Conservation (phyloP, 1,140 invertebrate species). For the Cyrtorhinus lividipennis region DNA sequence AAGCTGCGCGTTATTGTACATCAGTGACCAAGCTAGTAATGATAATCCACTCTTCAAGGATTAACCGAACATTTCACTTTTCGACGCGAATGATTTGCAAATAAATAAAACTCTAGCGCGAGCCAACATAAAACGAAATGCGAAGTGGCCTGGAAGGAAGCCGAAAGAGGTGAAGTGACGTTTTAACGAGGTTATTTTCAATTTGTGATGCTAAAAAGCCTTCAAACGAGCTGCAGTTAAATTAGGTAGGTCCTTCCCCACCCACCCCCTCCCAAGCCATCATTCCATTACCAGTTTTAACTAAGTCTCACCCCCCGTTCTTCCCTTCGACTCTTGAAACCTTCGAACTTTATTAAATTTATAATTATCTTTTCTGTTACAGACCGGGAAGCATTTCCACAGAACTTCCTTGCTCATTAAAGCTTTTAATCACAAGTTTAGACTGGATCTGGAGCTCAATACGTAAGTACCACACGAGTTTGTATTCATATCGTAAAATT, state of each 20-base stretch:
- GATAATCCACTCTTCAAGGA: too few species aligned
- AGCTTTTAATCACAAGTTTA: conserved; percentile 91
- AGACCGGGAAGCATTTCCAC: conserved; percentile 83
- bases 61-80: too few species aligned
- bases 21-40: too few species aligned
- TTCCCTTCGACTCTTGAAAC: too few species aligned
- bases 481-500: too few species aligned
- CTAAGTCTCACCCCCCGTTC: conserved; percentile 16
- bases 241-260: background rate
- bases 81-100: too few species aligned
- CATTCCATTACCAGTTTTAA: conserved; percentile 1
- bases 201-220: background rate
- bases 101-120: too few species aligned
- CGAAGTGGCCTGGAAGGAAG: background rate
- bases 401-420: conserved; percentile 81
- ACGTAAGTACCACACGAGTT: conserved; percentile 55
- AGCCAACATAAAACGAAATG: too few species aligned
- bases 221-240: background rate
- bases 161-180: background rate
- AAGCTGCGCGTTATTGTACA: too few species aligned
- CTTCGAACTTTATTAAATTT: background rate
- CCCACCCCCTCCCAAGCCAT: background rate
- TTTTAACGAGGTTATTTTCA: conserved; percentile 3
- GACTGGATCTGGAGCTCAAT: conserved; percentile 86
- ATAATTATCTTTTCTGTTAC: conserved; percentile 31